Evolutionary conservation across 1,140 invertebrate genomes (phyloP).

Genomic region (Kradibia gibbosae): DNA sequence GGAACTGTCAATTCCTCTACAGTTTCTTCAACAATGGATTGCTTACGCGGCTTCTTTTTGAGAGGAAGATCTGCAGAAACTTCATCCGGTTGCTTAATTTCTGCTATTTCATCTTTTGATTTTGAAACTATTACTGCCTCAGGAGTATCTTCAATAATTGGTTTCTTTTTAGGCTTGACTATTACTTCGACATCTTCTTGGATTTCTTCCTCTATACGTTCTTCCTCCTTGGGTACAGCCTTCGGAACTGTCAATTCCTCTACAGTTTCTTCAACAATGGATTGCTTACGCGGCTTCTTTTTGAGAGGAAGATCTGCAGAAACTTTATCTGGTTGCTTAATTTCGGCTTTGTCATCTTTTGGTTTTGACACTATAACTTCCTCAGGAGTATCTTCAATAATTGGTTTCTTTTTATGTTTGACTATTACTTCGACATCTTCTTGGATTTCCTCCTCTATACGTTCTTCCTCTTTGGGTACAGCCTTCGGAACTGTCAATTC

Average conservation of each 20-base stretch:
- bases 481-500: slow-evolving; percentile 69
- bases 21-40: slow-evolving; percentile 64
- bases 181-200: slow-evolving; percentile 54
- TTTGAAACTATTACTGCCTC: slow-evolving; percentile 55
- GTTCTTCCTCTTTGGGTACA: slow-evolving; percentile 55
- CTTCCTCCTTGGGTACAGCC: slow-evolving; percentile 61
- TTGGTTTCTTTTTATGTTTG: slow-evolving; percentile 64
- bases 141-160: slow-evolving; percentile 53
- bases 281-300: slow-evolving; percentile 65
- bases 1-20: slow-evolving; percentile 71
- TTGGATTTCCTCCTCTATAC: slow-evolving; percentile 59
- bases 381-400: slow-evolving; percentile 53
- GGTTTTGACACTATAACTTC: slow-evolving; percentile 54
- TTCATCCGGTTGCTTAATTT: slow-evolving; percentile 61
- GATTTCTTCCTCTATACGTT: slow-evolving; percentile 54
- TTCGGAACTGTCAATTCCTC: slow-evolving; percentile 72
- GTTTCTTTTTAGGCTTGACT: slow-evolving; percentile 64
- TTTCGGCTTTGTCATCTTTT: slow-evolving; percentile 54
- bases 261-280: slow-evolving; percentile 65
- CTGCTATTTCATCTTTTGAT: slow-evolving; percentile 65
- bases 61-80: slow-evolving; percentile 56
- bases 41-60: slow-evolving; percentile 67
- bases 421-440: slow-evolving; percentile 55
- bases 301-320: slow-evolving; percentile 61
- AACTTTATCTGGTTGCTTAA: slow-evolving; percentile 55